Conservation (phyloP, 2,113 vertebrate species). For the Esox niger region DNA sequence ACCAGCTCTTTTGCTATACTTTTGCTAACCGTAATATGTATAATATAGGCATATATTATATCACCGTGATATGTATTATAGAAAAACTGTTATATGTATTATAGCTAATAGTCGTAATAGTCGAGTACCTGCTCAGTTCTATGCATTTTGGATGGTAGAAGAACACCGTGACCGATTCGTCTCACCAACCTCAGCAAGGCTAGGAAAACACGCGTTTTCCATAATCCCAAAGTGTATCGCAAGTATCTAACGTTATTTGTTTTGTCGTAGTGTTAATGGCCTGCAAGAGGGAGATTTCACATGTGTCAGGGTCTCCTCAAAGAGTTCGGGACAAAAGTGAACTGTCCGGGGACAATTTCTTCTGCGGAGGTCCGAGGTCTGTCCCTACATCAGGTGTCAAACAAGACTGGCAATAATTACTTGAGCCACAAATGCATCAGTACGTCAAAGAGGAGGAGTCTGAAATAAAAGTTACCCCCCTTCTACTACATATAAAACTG, state of each 20-base stretch:
- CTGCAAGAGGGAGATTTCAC: not conserved
- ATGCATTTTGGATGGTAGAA: too few species aligned
- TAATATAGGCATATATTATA: too few species aligned
- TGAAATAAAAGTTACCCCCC: not conserved
- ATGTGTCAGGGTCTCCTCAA: not conserved
- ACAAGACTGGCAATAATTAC: too few species aligned
- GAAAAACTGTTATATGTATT: too few species aligned
- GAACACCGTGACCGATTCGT: too few species aligned
- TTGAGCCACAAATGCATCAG: not conserved
- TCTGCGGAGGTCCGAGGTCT: not conserved
- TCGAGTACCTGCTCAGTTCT: too few species aligned
- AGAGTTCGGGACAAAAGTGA: not conserved
- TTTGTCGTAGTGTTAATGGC: not conserved
- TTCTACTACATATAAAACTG: too few species aligned
- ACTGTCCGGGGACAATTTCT: not conserved
- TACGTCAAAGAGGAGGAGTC: conserved; percentile 4
- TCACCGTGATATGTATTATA: too few species aligned
- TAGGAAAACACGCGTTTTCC: not conserved
- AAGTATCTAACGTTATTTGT: not conserved
- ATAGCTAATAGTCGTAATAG: too few species aligned
- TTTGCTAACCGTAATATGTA: too few species aligned
- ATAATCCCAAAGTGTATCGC: not conserved
- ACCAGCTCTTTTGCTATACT: too few species aligned
- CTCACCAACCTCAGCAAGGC: not conserved
- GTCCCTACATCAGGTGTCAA: not conserved